Evolutionary conservation across 2,113 vertebrate genomes (phyloP).

Genomic region (Aegotheles bennettii): DNA sequence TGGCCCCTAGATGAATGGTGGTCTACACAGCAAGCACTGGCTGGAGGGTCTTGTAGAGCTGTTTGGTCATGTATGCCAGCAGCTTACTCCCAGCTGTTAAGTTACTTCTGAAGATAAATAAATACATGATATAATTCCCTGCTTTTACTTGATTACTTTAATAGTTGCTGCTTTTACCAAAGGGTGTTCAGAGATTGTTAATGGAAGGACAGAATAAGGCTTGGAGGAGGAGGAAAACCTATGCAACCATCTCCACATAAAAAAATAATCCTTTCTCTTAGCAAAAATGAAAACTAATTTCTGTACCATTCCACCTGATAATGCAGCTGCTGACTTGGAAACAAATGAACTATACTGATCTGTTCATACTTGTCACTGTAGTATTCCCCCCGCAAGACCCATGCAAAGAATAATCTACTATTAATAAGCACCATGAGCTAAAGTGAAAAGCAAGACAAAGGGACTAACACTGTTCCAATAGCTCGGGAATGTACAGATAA

Average conservation of each 20-base stretch:
- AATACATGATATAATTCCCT: neutral
- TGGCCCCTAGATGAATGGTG: neutral
- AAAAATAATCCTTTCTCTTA: neutral
- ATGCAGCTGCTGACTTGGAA: neutral
- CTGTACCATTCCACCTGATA: neutral
- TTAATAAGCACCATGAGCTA: neutral
- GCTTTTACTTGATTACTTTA: neutral
- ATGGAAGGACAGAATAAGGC: neutral
- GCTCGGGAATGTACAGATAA: neutral
- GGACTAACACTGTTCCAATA: neutral
- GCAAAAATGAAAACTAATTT: neutral
- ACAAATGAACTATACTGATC: neutral
- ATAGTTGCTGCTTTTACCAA: neutral
- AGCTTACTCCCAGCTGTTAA: neutral
- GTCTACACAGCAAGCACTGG: neutral
- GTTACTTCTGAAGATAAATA: neutral
- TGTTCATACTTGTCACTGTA: neutral
- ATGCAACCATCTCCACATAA: neutral
- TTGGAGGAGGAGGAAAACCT: neutral
- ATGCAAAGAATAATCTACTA: neutral
- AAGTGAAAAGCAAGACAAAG: neutral
- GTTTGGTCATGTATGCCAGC: neutral
- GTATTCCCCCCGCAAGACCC: neutral
- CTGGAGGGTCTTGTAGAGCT: neutral
- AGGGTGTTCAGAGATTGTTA: neutral